phyloP scores from a whole-genome alignment of 2,888 invertebrate species.

The Ligdia adustata region DNA sequence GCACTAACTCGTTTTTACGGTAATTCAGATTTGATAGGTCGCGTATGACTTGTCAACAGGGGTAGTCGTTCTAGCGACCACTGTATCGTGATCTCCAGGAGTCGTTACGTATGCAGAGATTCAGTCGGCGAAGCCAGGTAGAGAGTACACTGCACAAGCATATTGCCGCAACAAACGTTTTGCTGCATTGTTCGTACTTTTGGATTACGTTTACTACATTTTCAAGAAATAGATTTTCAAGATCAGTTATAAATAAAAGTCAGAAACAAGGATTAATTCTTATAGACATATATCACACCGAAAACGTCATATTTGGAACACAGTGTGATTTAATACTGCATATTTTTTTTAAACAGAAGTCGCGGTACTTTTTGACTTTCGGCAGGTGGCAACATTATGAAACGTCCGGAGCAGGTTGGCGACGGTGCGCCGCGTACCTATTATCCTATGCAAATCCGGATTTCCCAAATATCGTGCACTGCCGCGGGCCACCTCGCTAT shows the following conservation, averaged over 20 bases:
- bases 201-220: background rate
- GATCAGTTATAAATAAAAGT: too few species aligned
- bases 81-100: slow-evolving; percentile 34
- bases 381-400: slow-evolving; percentile 20
- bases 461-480: slow-evolving; percentile 76
- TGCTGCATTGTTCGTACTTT: background rate
- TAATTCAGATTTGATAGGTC: slow-evolving; percentile 33
- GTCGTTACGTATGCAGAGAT: slow-evolving; percentile 45
- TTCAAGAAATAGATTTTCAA: too few species aligned
- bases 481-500: slow-evolving; percentile 76
- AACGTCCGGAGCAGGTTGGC: slow-evolving; percentile 52
- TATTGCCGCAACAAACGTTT: slow-evolving; percentile 6
- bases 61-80: slow-evolving; percentile 17
- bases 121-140: slow-evolving; percentile 36
- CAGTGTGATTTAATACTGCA: too few species aligned
- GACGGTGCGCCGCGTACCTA: slow-evolving; percentile 55
- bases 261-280: too few species aligned
- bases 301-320: too few species aligned
- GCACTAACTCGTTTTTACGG: slow-evolving; percentile 26
- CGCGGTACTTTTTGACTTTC: slow-evolving; percentile 6
- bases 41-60: slow-evolving; percentile 24
- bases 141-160: slow-evolving; percentile 30
- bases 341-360: background rate
- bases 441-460: slow-evolving; percentile 82
- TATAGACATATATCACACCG: too few species aligned